Conservation (phyloP, 1,140 invertebrate genomes). For the Drosophila navojoa region DNA sequence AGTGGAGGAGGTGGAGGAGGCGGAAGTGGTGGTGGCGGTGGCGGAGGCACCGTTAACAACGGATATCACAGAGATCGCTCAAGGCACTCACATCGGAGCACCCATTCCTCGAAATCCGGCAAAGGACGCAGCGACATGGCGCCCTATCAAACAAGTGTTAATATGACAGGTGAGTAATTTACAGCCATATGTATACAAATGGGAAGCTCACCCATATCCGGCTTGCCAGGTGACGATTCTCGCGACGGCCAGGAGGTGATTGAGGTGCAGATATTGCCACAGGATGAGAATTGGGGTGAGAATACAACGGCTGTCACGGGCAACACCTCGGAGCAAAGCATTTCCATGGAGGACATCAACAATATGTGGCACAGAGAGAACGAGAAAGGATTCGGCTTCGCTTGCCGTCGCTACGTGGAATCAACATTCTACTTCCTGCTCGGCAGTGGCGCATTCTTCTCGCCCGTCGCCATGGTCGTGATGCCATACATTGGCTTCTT, state of each 20-base stretch:
- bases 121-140: conserved; percentile 86
- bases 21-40: conserved; percentile 37
- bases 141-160: conserved; percentile 92
- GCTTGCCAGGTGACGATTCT: conserved; percentile 57
- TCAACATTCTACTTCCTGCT: conserved; percentile 90
- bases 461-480: conserved; percentile 96
- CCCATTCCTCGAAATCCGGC: conserved; percentile 77
- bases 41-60: conserved; percentile 71
- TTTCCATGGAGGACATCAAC: conserved; percentile 95
- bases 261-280: conserved; percentile 95
- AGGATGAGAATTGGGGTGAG: conserved; percentile 99
- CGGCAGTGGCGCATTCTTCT: conserved; percentile 93
- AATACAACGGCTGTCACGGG: conserved; percentile 98
- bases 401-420: conserved; percentile 91
- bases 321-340: conserved; percentile 97
- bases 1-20: conserved; percentile 37
- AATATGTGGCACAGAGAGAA: conserved; percentile 90
- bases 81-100: conserved; percentile 80
- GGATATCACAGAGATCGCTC: conserved; percentile 79
- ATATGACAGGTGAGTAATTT: conserved; percentile 86
- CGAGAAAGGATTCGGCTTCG: conserved; percentile 89
- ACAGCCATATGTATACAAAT: too few relatives aligned
- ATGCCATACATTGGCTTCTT: conserved; percentile 95
- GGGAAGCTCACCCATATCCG: neutral
- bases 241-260: conserved; percentile 91